Evolutionary conservation across 2,888 invertebrate genomes (phyloP), one percentile per base, ranked within the genome.

Genomic region (Napeogenes inachia): DNA sequence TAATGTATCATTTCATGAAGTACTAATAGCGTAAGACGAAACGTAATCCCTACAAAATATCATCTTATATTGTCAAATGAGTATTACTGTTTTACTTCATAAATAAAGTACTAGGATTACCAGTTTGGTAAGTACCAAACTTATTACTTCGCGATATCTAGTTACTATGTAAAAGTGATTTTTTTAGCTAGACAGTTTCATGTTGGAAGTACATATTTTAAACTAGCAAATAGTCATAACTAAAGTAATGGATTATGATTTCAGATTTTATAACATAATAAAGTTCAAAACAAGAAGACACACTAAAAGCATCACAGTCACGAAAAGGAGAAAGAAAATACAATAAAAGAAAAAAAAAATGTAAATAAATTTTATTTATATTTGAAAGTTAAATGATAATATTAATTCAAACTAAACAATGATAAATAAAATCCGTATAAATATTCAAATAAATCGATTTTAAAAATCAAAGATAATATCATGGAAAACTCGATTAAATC

Each of bases 251-350:
- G 10, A 42, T 10, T 42, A 42, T 42, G 42, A 42, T 10, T 42
- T 42, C 10, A 42, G 8, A 42, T 42, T 42, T 10, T 10, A 3
- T 42, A 42, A 42, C 12, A 42, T 42, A 42, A 10, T 6, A 42
- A 4, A 35, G 35, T 35, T 35, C 46, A 30, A 45, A 13, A 30
- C 45, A 57, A 30, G 45, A 32, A 56, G 47, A 56, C 42, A 61
- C 45, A 54, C 38, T 21, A 47, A 56, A 67, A 69, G 68, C 65
- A 67, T 63, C 60, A 66, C 66, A 64, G 54, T 50, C 61, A 65
- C 56, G 56, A 60, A 47, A 60, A 68, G 66, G 64, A 62, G 58
- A 68, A 64, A 62, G 64, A 61, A 65, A 66, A 69, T 62, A 60
- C 61, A 68, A 61, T 62, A 61, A 66, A 65, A 64, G 55, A 68